Base-by-base conservation (phyloP, 1,140 invertebrate genomes). In the Drosophila bipectinata region DNA sequence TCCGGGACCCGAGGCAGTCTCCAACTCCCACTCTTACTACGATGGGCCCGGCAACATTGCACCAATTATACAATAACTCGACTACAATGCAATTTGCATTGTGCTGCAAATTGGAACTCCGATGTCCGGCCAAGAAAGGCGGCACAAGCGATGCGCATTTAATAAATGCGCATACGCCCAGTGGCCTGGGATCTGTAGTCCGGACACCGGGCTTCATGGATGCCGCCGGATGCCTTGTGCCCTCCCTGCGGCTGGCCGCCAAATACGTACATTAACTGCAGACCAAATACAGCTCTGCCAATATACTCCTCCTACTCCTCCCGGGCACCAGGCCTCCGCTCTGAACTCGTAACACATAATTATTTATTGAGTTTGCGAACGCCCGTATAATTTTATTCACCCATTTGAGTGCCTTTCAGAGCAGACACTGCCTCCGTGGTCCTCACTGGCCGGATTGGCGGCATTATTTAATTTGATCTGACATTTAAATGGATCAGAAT, bases 51-150 rank as follows among this genome's bases (percentile, higher is more conserved):
- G 52, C 63, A 52, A 87, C 81, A 87, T 82, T 72, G 83, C 79
- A 79, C 75, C 83, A 87, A 87, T 87, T 87, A 87, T 88, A 88
- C 83, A 83, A 87, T 88, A 88, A 83, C 83, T 87, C 83, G 83
- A 88, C 81, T 85, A 85, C 81, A 87, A 87, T 85, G 72, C 81
- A 87, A 87, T 87, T 87, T 87, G 83, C 83, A 88, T 88, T 79
- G 75, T 76, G 67, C 79, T 74, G 83, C 83, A 87, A 87, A 88
- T 88, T 87, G 83, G 83, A 83, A 68, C 83, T 72, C 61, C 80
- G 64, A 55, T 72, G 68, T 75, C 48, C 60, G 44, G 39, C 56
- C 63, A 69, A 74, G 73, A 57, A 75, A 74, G 54, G 53, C 41
- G 47, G 30, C 75, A 53, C 58, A 53, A 69, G 28, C 74, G 68